Evolutionary conservation across 1,140 invertebrate genomes (phyloP), one percentile per base, ranked within the genome.

Genomic region (Acromyrmex heyeri): DNA sequence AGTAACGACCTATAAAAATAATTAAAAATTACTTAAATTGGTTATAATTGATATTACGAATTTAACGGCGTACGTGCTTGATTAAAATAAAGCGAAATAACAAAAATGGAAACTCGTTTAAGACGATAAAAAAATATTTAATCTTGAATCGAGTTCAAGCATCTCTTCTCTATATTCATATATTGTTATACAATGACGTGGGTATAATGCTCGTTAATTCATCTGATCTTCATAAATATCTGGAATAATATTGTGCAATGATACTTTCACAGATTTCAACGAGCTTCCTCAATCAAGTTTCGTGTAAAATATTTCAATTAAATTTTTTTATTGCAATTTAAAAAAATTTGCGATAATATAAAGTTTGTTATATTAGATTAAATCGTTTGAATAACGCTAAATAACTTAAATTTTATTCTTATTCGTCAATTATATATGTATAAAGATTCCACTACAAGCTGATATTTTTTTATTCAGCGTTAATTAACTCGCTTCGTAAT

Each of bases 121-220:
- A 67, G 24, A 24, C 38, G 38, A 67, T n/a, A 44, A 2, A 38
- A n/a, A 64, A 82, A 55, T 64, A 73, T 53, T 18, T 67, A 61
- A 79, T 76, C 48, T 2, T 18, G 38, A 50, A 21, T 87, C 24
- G 21, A 78, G 70, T 86, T 86, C 53, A 57, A 75, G 65, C 70
- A 87, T 30, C 27, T 34, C 14, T 55, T 21, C 21, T 53, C 2
- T 34, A 34, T 2, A 14, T 18, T n/a, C 7, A 57, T 16, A 38
- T 12, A 34, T n/a, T 27, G 8, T 27, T 76, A n/a, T 76, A 24
- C 27, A 24, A 14, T 12, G 48, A 76, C 16, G 1, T 38, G 34
- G 34, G 34, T 34, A 34, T 34, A 38, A 38, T 38, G 48, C 44
- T 67, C 76, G 27, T 79, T 69, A 34, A 67, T 65, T 27, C 59